Evolutionary conservation across 2,888 invertebrate species (phyloP).

Genomic region (Papilio protenor): DNA sequence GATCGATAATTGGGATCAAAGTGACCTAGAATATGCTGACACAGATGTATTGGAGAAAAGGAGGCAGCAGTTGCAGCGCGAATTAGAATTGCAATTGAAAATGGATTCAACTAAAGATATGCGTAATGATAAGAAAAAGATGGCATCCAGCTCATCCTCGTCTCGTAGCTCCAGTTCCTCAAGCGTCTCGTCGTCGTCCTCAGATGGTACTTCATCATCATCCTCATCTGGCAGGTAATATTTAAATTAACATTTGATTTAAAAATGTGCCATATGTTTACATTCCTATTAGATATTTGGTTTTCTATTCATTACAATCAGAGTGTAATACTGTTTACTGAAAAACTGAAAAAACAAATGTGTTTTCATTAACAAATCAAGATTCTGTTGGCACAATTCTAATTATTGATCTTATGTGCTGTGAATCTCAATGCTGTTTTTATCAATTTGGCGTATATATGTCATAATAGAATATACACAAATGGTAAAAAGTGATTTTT

Average conservation of each 20-base stretch:
- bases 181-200: constrained; percentile 86
- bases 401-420: neutral
- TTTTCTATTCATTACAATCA: neutral
- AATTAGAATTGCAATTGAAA: constrained; percentile 91
- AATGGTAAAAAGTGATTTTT: too few species aligned
- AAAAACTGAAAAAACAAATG: too few species aligned
- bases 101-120: constrained; percentile 88
- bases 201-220: constrained; percentile 87
- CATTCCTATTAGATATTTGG: neutral
- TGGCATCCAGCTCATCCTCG: constrained; percentile 87
- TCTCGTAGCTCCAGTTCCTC: constrained; percentile 87
- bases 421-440: neutral
- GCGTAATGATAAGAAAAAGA: constrained; percentile 88
- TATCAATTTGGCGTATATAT: too few species aligned
- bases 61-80: constrained; percentile 89
- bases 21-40: constrained; percentile 91
- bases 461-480: too few species aligned
- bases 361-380: neutral
- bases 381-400: neutral
- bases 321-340: neutral
- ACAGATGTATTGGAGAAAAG: constrained; percentile 91
- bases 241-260: constrained; percentile 10
- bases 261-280: neutral
- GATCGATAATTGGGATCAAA: constrained; percentile 91
- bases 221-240: constrained; percentile 83